These are phyloP conservation scores for Patagioenas fasciata DNA, from an alignment of 2,113 vertebrate species.

Conservation along the genomic window DNA sequence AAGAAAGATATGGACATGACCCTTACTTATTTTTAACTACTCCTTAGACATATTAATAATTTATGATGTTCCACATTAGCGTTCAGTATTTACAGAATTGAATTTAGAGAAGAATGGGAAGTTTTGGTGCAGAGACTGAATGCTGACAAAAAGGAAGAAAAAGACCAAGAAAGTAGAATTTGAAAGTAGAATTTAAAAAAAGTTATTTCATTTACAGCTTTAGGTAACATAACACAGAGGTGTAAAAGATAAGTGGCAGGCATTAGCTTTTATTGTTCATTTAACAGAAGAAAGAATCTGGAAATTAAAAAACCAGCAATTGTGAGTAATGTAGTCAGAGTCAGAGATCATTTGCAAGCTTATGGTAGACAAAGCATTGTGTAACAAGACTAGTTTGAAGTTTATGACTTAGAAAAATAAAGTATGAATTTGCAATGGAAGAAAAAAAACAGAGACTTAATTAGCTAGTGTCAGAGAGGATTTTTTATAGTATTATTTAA, in stretches of 20 bases:
- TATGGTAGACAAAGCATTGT: background rate
- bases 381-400: background rate
- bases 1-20: background rate
- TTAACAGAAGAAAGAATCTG: background rate
- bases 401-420: background rate
- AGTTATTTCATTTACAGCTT: background rate
- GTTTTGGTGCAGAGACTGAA: background rate
- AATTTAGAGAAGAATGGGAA: background rate
- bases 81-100: background rate
- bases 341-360: background rate
- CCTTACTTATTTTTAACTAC: background rate
- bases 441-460: background rate
- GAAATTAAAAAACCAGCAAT: conserved; percentile 1
- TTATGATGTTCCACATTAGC: background rate
- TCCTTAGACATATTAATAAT: background rate
- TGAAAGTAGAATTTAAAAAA: background rate
- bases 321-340: background rate
- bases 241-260: conserved; percentile 1
- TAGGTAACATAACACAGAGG: background rate
- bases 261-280: background rate
- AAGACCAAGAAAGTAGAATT: background rate
- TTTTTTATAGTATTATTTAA: background rate
- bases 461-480: background rate
- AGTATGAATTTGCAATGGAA: background rate
- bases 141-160: background rate